Percentiles rank a stretch among this genome's conserved stretches.
These are phyloP conservation scores for Chionoecetes opilio DNA, from an alignment of 1,140 invertebrate genomes.

Conservation along the genomic window DNA sequence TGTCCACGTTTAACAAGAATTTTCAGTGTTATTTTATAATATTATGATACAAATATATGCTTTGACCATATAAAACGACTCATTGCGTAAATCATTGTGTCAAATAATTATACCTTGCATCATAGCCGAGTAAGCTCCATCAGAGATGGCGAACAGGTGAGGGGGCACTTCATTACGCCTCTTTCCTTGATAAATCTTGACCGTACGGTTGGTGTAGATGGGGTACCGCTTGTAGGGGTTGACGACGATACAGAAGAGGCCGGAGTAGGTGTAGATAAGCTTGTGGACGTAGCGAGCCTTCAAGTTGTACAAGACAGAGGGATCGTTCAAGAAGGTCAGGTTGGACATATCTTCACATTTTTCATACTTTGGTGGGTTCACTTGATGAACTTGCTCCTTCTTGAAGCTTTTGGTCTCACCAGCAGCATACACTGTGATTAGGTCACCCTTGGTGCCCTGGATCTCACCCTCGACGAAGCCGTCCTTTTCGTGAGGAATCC, in stretches of 20 bases:
- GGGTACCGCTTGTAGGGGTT: constrained; percentile 99
- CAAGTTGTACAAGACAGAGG: constrained; percentile 87
- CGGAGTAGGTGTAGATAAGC: constrained; percentile 96
- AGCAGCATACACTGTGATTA: constrained; percentile 42
- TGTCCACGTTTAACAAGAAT: neutral
- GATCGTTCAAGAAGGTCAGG: constrained; percentile 87
- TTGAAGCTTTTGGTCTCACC: constrained; percentile 82
- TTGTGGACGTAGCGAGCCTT: constrained; percentile 84
- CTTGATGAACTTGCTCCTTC: constrained; percentile 86
- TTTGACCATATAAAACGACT: neutral
- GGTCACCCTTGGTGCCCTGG: constrained; percentile 62
- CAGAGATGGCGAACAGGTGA: constrained; percentile 99
- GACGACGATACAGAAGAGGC: constrained; percentile 99
- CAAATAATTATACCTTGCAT: constrained; percentile 91
- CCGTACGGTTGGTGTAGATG: constrained; percentile 98
- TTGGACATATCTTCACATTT: constrained; percentile 87
- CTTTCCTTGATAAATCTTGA: constrained; percentile 98
- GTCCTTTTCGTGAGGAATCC: constrained; percentile 61
- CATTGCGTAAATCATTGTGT: neutral
- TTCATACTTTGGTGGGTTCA: constrained; percentile 87
- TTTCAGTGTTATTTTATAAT: neutral
- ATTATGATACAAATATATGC: neutral
- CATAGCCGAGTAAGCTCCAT: constrained; percentile 91
- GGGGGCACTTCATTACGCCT: constrained; percentile 99
- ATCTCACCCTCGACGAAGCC: constrained; percentile 67